A percentile compares a stretch with the other conserved stretches of the same genome.
phyloP scores from a whole-genome alignment of 2,113 vertebrate species.

The Atherinomorus stipes region DNA sequence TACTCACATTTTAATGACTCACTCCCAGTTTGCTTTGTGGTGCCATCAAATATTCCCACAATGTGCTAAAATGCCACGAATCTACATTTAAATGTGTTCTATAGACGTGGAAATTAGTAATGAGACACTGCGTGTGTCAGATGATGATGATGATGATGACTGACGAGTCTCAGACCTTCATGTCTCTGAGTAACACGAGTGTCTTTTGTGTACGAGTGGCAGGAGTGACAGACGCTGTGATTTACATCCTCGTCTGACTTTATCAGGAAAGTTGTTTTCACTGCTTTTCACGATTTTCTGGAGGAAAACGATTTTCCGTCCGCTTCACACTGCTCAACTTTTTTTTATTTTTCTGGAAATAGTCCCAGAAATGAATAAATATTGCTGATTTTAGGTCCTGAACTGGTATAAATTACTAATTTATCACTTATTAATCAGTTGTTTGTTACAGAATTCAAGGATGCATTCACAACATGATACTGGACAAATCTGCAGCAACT shows the following conservation, averaged over 20 bases:
- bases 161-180: background rate
- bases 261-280: background rate
- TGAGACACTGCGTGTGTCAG: background rate
- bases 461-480: no score
- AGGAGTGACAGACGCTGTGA: conserved; percentile 2
- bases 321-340: no score
- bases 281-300: no score
- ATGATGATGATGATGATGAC: conserved; percentile 9
- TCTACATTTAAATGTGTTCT: background rate
- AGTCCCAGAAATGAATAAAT: no score
- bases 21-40: background rate
- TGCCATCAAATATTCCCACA: background rate
- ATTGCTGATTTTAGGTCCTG: no score
- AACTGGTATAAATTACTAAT: no score
- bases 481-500: no score
- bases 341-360: no score
- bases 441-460: no score
- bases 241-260: background rate
- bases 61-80: background rate
- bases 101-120: background rate
- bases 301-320: no score
- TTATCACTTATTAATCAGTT: no score
- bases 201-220: background rate
- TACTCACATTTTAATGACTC: background rate
- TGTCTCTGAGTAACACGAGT: background rate